Evolutionary conservation across 1,140 invertebrate species (phyloP).

Genomic region (Trachymyrmex cornetzi): DNA sequence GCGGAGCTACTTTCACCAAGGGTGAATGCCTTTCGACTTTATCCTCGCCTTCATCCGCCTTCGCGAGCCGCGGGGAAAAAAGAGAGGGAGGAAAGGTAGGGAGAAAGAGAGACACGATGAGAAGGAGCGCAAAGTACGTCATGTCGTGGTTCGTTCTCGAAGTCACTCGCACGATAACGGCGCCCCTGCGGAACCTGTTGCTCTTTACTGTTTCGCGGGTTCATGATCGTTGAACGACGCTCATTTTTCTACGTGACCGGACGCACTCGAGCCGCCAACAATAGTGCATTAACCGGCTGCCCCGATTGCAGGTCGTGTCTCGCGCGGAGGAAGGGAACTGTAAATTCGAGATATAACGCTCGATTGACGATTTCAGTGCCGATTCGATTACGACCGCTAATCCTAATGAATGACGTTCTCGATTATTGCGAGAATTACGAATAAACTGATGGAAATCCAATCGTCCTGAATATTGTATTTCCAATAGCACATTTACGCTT

Average conservation of each 20-base stretch:
- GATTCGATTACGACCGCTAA: conserved; percentile 28
- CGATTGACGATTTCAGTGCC: conserved; percentile 18
- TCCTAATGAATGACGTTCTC: not conserved
- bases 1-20: conserved; percentile 80
- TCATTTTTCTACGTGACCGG: conserved; percentile 64
- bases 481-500: not conserved
- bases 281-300: conserved; percentile 23
- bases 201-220: conserved; percentile 69
- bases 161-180: conserved; percentile 61
- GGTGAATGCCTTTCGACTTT: conserved; percentile 80
- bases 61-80: conserved; percentile 55
- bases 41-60: conserved; percentile 76
- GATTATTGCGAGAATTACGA: conserved; percentile 7
- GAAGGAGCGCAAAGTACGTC: conserved; percentile 54
- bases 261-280: conserved; percentile 27
- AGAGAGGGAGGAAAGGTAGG: conserved; percentile 9
- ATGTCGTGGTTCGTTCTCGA: conserved; percentile 66
- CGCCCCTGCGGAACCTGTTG: conserved; percentile 69
- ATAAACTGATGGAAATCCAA: not conserved
- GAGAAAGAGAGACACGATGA: not conserved
- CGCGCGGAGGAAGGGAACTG: conserved; percentile 20
- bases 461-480: not conserved
- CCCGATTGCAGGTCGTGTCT: conserved; percentile 18
- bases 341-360: conserved; percentile 25
- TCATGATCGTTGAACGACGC: conserved; percentile 68